Evolutionary conservation across 1,140 invertebrate species (phyloP).

Genomic region (Anastatus disparis): DNA sequence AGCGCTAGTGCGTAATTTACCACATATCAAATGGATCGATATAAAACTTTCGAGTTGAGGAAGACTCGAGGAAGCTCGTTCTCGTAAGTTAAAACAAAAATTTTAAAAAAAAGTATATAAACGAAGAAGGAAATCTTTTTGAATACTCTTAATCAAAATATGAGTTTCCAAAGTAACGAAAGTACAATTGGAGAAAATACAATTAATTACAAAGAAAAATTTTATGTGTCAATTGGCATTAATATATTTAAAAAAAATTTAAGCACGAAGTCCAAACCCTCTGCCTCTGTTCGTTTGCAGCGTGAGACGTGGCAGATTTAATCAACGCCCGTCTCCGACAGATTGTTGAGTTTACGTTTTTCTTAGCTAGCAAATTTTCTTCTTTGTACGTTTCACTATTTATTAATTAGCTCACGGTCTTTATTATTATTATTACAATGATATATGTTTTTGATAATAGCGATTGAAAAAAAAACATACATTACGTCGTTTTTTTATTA

Average conservation of each 20-base stretch:
- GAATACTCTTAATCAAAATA: constrained; percentile 18
- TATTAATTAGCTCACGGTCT: constrained; percentile 47
- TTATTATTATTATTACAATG: constrained; percentile 39
- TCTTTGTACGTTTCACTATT: constrained; percentile 46
- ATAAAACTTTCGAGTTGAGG: constrained; percentile 22
- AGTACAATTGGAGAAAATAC: constrained; percentile 7
- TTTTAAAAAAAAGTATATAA: too few species aligned
- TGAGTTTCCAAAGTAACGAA: constrained; percentile 13
- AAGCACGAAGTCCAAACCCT: constrained; percentile 53
- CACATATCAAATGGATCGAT: constrained; percentile 40
- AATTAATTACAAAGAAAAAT: too few species aligned
- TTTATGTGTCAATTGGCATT: constrained; percentile 9
- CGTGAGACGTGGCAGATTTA: not conserved
- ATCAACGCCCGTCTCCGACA: constrained; percentile 46
- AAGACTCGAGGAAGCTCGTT: constrained; percentile 41
- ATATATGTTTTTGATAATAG: constrained; percentile 10
- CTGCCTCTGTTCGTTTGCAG: constrained; percentile 55
- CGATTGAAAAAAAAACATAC: not conserved
- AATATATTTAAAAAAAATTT: too few species aligned
- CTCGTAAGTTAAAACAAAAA: not conserved
- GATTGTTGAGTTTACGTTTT: constrained; percentile 67
- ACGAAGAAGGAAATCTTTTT: constrained; percentile 16
- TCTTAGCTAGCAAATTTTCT: constrained; percentile 58
- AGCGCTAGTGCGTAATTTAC: constrained; percentile 24
- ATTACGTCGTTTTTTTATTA: constrained; percentile 10